phyloP scores from a whole-genome alignment of 2,888 invertebrate genomes.

The Protonemura montana region DNA sequence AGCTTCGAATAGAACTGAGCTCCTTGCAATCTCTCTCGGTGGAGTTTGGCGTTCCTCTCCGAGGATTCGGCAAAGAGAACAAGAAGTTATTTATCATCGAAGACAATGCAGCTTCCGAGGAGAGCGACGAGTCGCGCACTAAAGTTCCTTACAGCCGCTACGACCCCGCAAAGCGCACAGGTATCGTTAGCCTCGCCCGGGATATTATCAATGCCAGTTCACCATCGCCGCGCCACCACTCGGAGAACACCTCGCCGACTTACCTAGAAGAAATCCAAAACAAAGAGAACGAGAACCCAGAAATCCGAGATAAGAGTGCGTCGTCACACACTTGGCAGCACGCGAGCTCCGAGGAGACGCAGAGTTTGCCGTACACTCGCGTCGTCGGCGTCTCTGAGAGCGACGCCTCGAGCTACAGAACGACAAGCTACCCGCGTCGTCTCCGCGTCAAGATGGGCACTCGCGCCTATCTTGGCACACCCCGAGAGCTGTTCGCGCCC shows the following conservation, averaged over 20 bases:
- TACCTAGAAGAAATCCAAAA: slow-evolving; percentile 68
- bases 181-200: background rate
- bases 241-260: slow-evolving; percentile 54
- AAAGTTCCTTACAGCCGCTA: slow-evolving; percentile 49
- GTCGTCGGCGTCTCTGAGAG: slow-evolving; percentile 55
- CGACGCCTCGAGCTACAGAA: slow-evolving; percentile 61
- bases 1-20: slow-evolving; percentile 74
- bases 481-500: slow-evolving; percentile 52
- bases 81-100: slow-evolving; percentile 43
- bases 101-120: slow-evolving; percentile 25
- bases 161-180: slow-evolving; percentile 53
- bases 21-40: slow-evolving; percentile 70
- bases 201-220: background rate
- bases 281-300: slow-evolving; percentile 74
- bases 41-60: slow-evolving; percentile 60
- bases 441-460: slow-evolving; percentile 80
- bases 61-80: slow-evolving; percentile 47
- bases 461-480: slow-evolving; percentile 66
- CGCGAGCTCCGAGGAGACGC: slow-evolving; percentile 52
- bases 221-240: background rate
- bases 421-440: slow-evolving; percentile 54
- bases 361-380: slow-evolving; percentile 36
- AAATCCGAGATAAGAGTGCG: slow-evolving; percentile 58
- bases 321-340: slow-evolving; percentile 49
- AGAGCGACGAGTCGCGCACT: background rate